phyloP scores from a whole-genome alignment of 2,113 vertebrate genomes.

The Macquaria ambigua region DNA sequence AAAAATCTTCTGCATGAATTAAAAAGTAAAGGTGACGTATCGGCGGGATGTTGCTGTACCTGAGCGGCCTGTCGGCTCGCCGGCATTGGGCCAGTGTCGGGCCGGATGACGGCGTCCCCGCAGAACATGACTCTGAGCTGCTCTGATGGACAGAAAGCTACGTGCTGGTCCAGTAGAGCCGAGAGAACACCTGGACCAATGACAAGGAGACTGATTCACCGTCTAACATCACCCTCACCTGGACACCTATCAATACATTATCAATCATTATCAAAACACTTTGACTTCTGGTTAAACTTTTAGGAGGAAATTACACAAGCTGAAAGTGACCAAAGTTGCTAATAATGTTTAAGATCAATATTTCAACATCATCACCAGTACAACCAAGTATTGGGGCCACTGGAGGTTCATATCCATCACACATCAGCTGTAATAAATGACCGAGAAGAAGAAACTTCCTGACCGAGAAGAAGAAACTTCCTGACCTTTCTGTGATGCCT shows the following conservation, averaged over 20 bases:
- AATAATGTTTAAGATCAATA: too few species aligned
- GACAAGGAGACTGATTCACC: background rate
- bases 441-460: background rate
- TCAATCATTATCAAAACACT: background rate
- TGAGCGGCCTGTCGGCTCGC: slow-evolving; percentile 26
- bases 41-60: slow-evolving; percentile 35
- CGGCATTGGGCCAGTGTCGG: background rate
- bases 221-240: background rate
- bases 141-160: slow-evolving; percentile 41
- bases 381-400: too few species aligned
- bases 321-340: too few species aligned
- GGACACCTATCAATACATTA: background rate
- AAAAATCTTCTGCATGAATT: background rate
- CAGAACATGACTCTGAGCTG: slow-evolving; percentile 74
- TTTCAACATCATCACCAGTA: too few species aligned
- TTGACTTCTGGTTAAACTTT: background rate
- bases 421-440: background rate
- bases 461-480: slow-evolving; percentile 51
- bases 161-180: slow-evolving; percentile 49
- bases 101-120: slow-evolving; percentile 33
- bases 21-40: background rate
- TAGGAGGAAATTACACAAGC: background rate
- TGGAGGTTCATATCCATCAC: background rate
- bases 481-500: slow-evolving; percentile 48
- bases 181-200: slow-evolving; percentile 67